Base-by-base conservation (phyloP, 2,113 vertebrate genomes). In the Eubucco bourcierii region DNA sequence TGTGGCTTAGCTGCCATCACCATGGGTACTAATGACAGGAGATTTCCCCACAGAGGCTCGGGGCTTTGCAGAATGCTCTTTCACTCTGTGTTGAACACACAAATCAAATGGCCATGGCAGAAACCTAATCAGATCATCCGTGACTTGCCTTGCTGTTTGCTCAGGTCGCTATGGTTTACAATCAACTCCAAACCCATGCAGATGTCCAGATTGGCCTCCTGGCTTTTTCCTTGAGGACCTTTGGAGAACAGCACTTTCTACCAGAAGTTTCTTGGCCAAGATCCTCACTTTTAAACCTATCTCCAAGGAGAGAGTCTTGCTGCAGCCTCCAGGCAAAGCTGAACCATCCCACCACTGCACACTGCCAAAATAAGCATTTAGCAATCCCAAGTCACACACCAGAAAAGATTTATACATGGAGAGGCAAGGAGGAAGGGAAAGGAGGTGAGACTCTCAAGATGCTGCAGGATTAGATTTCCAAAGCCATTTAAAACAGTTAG, bases 41-140 rank as follows among this genome's bases (percentile, higher is more conserved):
- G 80, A 94, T 94, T 93, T 96, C 93, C 93, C 90, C 83, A 90
- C 80, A 95, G 94, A 91, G 65, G 0, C 58, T 65, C 41, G 60
- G 37, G 28, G 66, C 86, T 95, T 94, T 91, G 95, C 94, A 91
- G 91, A 87, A 84, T 14, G 53, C 61, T 84, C 91, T 95, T 96
- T 96, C 76, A 90, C 68, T 89, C 73, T 64, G 73, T 95, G 91
- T 89, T 96, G 93, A 93, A 92, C 87, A 34, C 89, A 85, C 75
- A 87, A 83, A 95, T 96, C 94, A 93, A 90, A 87, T 63, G 64
- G 85, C 81, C 73, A n/a, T 0, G 5, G 66, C 66, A 88, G 74
- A 90, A 88, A 93, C 81, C 93, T 96, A 96, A 96, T 96, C 95
- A 96, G 91, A 95, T 96, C 94, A 95, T 91, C 94, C 88, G 84